A percentile compares a stretch with the other conserved stretches of the same genome.
phyloP scores from a whole-genome alignment of 2,797 vertebrate genomes.

The Danionella dracula region DNA sequence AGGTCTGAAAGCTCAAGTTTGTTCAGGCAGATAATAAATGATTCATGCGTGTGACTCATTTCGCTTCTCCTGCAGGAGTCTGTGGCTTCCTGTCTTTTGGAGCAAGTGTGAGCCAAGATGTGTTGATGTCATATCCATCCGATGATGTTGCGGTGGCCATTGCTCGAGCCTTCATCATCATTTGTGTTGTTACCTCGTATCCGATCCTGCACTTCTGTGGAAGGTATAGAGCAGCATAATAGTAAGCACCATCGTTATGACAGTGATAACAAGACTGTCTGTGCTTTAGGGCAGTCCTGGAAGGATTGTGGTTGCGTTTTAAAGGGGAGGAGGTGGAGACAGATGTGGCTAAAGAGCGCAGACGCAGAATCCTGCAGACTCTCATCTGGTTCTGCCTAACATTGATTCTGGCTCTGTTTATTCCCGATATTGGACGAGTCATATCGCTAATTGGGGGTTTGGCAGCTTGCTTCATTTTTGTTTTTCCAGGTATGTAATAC shows the following conservation, averaged over 20 bases:
- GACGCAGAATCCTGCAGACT: constrained; percentile 83
- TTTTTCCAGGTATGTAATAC: constrained; percentile 82
- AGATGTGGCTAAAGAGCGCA: constrained; percentile 78
- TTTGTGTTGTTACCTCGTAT: constrained; percentile 93
- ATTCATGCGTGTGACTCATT: neutral
- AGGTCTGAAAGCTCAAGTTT: constrained; percentile 63
- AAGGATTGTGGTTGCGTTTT: constrained; percentile 93
- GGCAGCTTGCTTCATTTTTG: constrained; percentile 93
- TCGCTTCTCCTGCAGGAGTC: constrained; percentile 69
- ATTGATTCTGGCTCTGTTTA: constrained; percentile 90
- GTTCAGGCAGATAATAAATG: neutral
- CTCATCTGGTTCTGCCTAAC: constrained; percentile 87
- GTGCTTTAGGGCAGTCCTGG: constrained; percentile 80
- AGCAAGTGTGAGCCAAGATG: constrained; percentile 80
- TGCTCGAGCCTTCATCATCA: constrained; percentile 87
- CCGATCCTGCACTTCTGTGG: constrained; percentile 97
- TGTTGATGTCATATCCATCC: constrained; percentile 92
- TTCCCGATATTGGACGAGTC: constrained; percentile 91
- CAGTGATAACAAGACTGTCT: constrained; percentile 15
- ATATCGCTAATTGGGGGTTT: constrained; percentile 92
- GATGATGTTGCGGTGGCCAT: constrained; percentile 86
- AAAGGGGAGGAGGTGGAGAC: constrained; percentile 83
- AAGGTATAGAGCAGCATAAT: too few species aligned
- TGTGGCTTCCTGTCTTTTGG: constrained; percentile 95
- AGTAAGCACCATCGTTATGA: too few species aligned